Percentiles rank a stretch among this genome's conserved stretches.
phyloP scores from a whole-genome alignment of 2,888 invertebrate genomes.

The Idaea biselata region DNA sequence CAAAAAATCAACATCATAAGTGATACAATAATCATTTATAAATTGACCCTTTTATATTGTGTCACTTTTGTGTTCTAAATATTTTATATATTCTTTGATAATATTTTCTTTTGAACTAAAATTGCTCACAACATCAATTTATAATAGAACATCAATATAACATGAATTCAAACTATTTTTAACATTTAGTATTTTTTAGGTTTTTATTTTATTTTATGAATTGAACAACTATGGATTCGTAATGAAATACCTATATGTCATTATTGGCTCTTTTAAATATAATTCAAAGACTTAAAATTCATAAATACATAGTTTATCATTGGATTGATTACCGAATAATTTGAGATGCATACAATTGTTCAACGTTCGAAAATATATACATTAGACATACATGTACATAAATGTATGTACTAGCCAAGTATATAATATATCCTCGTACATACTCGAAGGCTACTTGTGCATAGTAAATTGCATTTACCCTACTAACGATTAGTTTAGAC shows the following conservation, averaged over 20 bases:
- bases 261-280: background rate
- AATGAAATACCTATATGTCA: background rate
- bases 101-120: background rate
- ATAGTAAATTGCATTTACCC: background rate
- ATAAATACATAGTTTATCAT: background rate
- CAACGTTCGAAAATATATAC: background rate
- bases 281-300: background rate
- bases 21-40: slow-evolving; percentile 7
- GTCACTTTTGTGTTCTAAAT: background rate
- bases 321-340: background rate
- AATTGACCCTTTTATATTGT: no score
- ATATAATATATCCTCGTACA: background rate
- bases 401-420: background rate
- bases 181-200: slow-evolving; percentile 18
- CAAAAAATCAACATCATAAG: background rate
- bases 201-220: slow-evolving; percentile 11
- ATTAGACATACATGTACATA: background rate
- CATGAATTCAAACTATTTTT: slow-evolving; percentile 21
- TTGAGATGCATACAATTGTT: background rate
- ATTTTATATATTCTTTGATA: background rate
- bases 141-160: background rate
- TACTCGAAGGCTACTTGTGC: background rate
- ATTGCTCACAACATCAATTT: background rate
- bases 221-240: background rate
- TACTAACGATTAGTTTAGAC: background rate